Evolutionary conservation across 2,113 vertebrate species (phyloP), one percentile per base, ranked within the genome.

Genomic region (Lutjanus erythropterus): DNA sequence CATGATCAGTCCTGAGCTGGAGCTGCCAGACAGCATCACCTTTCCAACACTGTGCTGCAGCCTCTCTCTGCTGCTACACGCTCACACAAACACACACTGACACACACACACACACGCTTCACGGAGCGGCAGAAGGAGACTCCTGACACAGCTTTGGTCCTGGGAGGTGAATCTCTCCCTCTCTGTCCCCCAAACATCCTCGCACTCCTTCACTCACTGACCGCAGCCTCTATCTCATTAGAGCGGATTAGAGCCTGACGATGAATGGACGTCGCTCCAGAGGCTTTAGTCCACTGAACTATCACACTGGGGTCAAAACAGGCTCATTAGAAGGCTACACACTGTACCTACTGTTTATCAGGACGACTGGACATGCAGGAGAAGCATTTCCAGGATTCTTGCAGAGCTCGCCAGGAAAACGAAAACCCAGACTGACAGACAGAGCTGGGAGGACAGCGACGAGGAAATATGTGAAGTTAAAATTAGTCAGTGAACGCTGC

Each of bases 231-330:
- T 66, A 90, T 91, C 89, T 82, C 84, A 67, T 92, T 91, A 92
- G 29, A 85, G 82, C 69, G 89, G 93, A 94, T 94, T 94, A 89
- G 42, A 90, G 89, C 64, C 83, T 75, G 78, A 35, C 80, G 68
- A 75, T 84, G 91, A 89, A 86, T 83, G 89, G 80, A 91, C 80
- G 84, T 84, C 79, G 81, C 86, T 83, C 46, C 79, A 42, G 55
- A 52, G 71, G 86, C 81, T 90, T 89, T 79, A 88, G 77, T 89
- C 69, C 82, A 84, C 53, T 88, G 75, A 88, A 89, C 90, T 83
- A 31, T 66, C 75, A 59, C 78, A 64, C 39, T 10, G 62, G 68
- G 87, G 74, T 89, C 88, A 85, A 39, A 73, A 44, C 71, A 25
- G 64, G 76, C 86, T 85, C 80, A 66, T 88, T 83, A 81, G 23